Conservation (phyloP, 2,888 invertebrate species). For the Atrina japonica region DNA sequence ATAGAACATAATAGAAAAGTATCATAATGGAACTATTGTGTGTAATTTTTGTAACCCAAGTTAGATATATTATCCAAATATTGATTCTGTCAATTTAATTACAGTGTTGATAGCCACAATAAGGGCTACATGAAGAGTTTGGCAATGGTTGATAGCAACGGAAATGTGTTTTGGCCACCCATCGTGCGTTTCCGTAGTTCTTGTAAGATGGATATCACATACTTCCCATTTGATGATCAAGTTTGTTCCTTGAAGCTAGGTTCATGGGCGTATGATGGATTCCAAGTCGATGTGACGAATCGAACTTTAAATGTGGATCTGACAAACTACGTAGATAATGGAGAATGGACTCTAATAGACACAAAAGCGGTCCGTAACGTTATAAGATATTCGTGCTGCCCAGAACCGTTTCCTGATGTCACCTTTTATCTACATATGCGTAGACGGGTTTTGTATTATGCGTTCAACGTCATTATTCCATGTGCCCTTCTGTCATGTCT, state of each 20-base stretch:
- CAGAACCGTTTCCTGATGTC: conserved; percentile 83
- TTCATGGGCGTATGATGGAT: conserved; percentile 78
- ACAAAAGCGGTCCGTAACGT: conserved; percentile 82
- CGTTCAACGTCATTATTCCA: conserved; percentile 84
- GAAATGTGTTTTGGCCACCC: conserved; percentile 84
- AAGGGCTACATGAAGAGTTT: conserved; percentile 83
- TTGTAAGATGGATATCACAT: conserved; percentile 83
- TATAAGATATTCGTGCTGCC: conserved; percentile 82
- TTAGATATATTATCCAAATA: no score
- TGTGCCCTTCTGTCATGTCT: conserved; percentile 85
- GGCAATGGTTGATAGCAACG: conserved; percentile 83
- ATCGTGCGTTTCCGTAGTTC: conserved; percentile 83
- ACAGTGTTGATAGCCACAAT: conserved; percentile 83
- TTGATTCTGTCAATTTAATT: no score
- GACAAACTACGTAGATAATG: conserved; percentile 83
- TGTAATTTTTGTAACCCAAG: no score
- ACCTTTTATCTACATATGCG: conserved; percentile 82
- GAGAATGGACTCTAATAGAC: conserved; percentile 83
- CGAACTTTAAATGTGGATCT: conserved; percentile 81
- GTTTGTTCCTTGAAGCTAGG: conserved; percentile 82
- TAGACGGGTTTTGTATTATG: conserved; percentile 81
- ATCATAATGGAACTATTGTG: no score
- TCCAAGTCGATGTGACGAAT: conserved; percentile 76
- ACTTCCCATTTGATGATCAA: conserved; percentile 84
- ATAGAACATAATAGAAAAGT: no score